Evolutionary conservation across 2,797 vertebrate species (phyloP).

Genomic region (Anniella stebbinsi): DNA sequence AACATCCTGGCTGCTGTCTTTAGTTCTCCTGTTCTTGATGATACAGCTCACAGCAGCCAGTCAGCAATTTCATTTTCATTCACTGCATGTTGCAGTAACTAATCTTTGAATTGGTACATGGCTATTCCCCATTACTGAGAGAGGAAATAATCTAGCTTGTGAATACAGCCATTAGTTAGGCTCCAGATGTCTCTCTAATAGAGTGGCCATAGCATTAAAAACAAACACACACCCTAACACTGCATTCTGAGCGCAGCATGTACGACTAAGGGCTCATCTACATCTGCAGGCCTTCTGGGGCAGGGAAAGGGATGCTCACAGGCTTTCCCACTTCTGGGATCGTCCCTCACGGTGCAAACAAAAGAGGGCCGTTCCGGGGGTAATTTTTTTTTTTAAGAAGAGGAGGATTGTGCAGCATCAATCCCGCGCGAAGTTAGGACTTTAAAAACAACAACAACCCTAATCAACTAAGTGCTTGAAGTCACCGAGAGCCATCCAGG

Average conservation of each 20-base stretch:
- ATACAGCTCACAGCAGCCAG: slow-evolving; percentile 1
- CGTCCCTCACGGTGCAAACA: no score
- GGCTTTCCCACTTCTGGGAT: no score
- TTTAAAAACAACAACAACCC: no score
- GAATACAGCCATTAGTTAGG: background rate
- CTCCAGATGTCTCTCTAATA: background rate
- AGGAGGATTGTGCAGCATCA: no score
- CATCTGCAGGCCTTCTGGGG: no score
- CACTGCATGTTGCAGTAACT: background rate
- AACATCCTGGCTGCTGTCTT: slow-evolving; percentile 9
- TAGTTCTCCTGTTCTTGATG: background rate
- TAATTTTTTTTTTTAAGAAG: no score
- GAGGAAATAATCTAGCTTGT: background rate
- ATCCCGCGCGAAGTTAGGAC: no score
- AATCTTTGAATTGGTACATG: background rate
- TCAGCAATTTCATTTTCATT: slow-evolving; percentile 20
- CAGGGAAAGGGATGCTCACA: no score
- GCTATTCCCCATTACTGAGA: background rate
- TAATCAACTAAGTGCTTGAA: no score
- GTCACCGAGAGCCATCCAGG: no score
- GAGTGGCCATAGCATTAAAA: background rate
- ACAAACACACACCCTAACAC: background rate
- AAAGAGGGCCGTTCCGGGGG: no score
- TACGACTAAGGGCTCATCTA: no score
- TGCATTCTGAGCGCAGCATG: background rate